Conservation (phyloP, 1,140 invertebrate genomes). For the Chrysopa pallens region DNA sequence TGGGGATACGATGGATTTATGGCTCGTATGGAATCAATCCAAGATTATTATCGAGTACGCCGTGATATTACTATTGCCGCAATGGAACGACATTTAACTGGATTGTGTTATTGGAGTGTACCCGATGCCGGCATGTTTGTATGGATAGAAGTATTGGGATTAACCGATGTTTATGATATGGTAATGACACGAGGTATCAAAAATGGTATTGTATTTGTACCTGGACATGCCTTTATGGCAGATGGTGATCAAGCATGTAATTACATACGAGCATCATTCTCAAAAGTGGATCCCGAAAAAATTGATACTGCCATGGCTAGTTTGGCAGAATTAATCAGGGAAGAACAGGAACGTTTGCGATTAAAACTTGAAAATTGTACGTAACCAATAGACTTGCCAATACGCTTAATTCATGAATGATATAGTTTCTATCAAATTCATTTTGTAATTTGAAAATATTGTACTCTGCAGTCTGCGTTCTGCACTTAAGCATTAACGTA, state of each 20-base stretch:
- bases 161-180: slow-evolving; percentile 54
- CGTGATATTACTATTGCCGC: slow-evolving; percentile 40
- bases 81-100: slow-evolving; percentile 40
- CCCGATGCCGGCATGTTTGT: slow-evolving; percentile 60
- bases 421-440: too few species aligned
- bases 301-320: slow-evolving; percentile 32
- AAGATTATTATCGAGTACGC: slow-evolving; percentile 41
- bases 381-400: slow-evolving; percentile 1
- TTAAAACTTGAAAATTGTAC: slow-evolving; percentile 18
- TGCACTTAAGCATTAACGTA: too few species aligned
- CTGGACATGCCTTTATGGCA: slow-evolving; percentile 47
- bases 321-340: slow-evolving; percentile 24
- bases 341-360: slow-evolving; percentile 22
- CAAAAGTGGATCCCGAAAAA: slow-evolving; percentile 38
- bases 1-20: slow-evolving; percentile 42
- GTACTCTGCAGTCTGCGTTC: too few species aligned
- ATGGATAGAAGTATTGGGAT: slow-evolving; percentile 48
- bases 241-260: slow-evolving; percentile 36
- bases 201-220: slow-evolving; percentile 43
- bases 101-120: slow-evolving; percentile 42
- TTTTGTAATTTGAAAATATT: too few species aligned
- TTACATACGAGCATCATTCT: slow-evolving; percentile 48
- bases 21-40: slow-evolving; percentile 36
- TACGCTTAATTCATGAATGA: too few species aligned
- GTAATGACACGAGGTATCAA: slow-evolving; percentile 39